Evolutionary conservation across 2,797 vertebrate genomes (phyloP).

Genomic region (Phrynocephalus vlangalii): DNA sequence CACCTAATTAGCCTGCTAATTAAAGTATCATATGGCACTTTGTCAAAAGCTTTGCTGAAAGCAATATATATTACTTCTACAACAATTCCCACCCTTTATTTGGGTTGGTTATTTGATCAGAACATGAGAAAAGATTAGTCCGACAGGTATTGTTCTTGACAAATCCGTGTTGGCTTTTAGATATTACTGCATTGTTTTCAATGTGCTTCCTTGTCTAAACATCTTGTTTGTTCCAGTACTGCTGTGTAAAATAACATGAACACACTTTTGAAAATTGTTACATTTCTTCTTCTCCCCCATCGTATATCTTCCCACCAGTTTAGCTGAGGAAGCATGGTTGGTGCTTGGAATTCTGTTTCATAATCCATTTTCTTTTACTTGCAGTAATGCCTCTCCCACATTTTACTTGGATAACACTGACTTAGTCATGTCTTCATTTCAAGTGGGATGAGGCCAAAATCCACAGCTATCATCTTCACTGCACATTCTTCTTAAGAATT

Average conservation of each 20-base stretch:
- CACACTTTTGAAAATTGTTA: not conserved
- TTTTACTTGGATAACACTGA: constrained; percentile 47
- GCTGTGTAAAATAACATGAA: constrained; percentile 3
- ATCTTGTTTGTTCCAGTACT: not conserved
- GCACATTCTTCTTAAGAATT: not conserved
- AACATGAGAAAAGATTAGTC: too few relatives aligned
- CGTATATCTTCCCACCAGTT: not conserved
- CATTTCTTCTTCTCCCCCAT: not conserved
- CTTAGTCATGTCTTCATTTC: constrained; percentile 54
- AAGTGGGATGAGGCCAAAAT: constrained; percentile 56
- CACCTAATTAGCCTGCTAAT: too few relatives aligned
- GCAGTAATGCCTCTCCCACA: constrained; percentile 8
- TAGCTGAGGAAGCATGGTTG: not conserved
- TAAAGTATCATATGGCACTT: too few relatives aligned
- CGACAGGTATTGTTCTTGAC: too few relatives aligned
- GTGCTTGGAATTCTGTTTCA: constrained; percentile 31
- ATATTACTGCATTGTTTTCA: too few relatives aligned
- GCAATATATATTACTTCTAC: too few relatives aligned
- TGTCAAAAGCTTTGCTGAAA: too few relatives aligned
- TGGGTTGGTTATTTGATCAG: too few relatives aligned
- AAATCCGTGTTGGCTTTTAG: too few relatives aligned
- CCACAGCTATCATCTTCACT: constrained; percentile 31
- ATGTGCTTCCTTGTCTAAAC: too few relatives aligned
- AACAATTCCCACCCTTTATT: too few relatives aligned
- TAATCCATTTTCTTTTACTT: constrained; percentile 9